A percentile compares a stretch with the other conserved stretches of the same genome.
Evolutionary conservation across 2,888 invertebrate genomes (phyloP).

Genomic region (Drosophila kambysellisi): DNA sequence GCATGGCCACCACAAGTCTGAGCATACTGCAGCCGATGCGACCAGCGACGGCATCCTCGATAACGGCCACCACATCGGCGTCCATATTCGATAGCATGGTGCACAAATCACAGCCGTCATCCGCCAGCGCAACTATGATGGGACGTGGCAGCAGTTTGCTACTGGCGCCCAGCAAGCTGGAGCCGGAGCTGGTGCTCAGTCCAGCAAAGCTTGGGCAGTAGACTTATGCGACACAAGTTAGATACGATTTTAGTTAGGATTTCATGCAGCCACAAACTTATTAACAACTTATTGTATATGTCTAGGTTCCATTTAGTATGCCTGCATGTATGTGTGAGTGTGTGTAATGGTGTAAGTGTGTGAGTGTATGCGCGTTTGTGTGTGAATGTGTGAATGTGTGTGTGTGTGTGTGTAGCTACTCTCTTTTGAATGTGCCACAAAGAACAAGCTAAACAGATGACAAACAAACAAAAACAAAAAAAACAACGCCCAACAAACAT

Average conservation of each 20-base stretch:
- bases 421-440: constrained; percentile 75
- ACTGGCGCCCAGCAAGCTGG: constrained; percentile 74
- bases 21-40: constrained; percentile 70
- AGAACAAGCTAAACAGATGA: constrained; percentile 33
- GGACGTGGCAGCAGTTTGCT: constrained; percentile 63
- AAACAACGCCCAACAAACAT: constrained; percentile 41
- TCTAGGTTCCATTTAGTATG: constrained; percentile 44
- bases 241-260: constrained; percentile 70
- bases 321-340: constrained; percentile 15
- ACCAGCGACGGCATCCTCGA: constrained; percentile 50
- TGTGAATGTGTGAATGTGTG: constrained; percentile 9
- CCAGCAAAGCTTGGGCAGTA: constrained; percentile 85
- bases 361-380: constrained; percentile 11
- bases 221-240: constrained; percentile 44
- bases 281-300: constrained; percentile 34
- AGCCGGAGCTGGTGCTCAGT: constrained; percentile 85
- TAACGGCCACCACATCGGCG: constrained; percentile 44
- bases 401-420: constrained; percentile 29
- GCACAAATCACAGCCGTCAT: constrained; percentile 69
- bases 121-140: constrained; percentile 54
- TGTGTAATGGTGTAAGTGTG: constrained; percentile 10
- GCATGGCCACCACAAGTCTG: constrained; percentile 70
- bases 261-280: constrained; percentile 53
- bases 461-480: constrained; percentile 4
- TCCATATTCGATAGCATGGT: constrained; percentile 47